phyloP scores from a whole-genome alignment of 1,140 invertebrate species.

The Amphibalanus amphitrite region DNA sequence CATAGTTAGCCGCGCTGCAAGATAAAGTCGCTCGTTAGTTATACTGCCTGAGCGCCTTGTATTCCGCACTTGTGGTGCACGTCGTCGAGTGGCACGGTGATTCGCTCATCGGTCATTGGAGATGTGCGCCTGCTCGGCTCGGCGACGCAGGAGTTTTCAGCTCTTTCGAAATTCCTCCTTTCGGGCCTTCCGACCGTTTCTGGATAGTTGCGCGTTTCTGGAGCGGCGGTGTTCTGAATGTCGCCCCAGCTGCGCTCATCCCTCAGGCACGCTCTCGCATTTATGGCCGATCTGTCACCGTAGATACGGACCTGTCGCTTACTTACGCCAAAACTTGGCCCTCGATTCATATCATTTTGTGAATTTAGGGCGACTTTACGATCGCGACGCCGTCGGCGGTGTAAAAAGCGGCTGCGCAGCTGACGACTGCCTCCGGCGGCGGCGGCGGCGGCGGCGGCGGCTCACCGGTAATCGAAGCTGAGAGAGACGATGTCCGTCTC shows the following conservation, averaged over 20 bases:
- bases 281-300: not conserved
- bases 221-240: no score
- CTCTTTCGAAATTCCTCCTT: no score
- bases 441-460: no score
- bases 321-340: not conserved
- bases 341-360: constrained; percentile 1
- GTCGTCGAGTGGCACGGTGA: not conserved
- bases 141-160: no score
- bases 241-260: no score
- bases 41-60: not conserved
- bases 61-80: not conserved
- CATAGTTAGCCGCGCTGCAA: not conserved
- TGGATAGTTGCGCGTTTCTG: no score
- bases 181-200: no score
- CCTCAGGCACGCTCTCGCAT: not conserved
- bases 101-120: not conserved
- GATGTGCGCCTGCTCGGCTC: not conserved
- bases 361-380: not conserved
- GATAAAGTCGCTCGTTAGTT: not conserved
- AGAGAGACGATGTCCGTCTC: not conserved
- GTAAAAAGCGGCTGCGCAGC: not conserved
- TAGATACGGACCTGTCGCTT: not conserved
- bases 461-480: not conserved
- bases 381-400: not conserved
- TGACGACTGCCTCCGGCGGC: not conserved